phyloP scores from a whole-genome alignment of 2,888 invertebrate species.

The Ophion costatus region DNA sequence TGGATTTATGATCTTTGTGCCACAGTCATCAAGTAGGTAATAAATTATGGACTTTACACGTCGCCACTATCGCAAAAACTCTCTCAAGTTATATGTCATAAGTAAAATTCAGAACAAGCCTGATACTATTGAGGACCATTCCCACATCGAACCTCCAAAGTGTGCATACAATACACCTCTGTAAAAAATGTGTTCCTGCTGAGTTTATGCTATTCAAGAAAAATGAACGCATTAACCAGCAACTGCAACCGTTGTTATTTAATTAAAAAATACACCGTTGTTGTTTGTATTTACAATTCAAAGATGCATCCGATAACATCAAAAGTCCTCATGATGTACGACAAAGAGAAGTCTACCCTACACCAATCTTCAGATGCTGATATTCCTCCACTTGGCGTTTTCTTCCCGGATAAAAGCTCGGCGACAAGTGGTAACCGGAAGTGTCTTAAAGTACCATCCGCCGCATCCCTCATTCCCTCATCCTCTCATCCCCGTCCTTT shows the following conservation, averaged over 20 bases:
- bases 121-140: background rate
- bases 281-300: background rate
- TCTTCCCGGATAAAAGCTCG: background rate
- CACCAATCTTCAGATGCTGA: background rate
- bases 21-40: too few relatives aligned
- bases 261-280: too few relatives aligned
- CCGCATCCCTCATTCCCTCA: background rate
- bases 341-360: background rate
- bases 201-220: too few relatives aligned
- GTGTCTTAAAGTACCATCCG: constrained; percentile 15
- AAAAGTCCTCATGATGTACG: too few relatives aligned
- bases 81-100: background rate
- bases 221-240: too few relatives aligned
- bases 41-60: too few relatives aligned
- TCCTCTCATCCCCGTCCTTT: background rate
- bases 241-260: background rate
- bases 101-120: background rate
- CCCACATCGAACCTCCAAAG: too few relatives aligned
- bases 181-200: too few relatives aligned
- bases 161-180: too few relatives aligned
- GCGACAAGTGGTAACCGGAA: background rate
- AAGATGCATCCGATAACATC: background rate
- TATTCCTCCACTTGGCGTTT: background rate
- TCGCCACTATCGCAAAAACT: background rate
- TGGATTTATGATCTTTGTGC: too few relatives aligned